Evolutionary conservation across 2,113 vertebrate genomes (phyloP).

Genomic region (Glareola pratincola): DNA sequence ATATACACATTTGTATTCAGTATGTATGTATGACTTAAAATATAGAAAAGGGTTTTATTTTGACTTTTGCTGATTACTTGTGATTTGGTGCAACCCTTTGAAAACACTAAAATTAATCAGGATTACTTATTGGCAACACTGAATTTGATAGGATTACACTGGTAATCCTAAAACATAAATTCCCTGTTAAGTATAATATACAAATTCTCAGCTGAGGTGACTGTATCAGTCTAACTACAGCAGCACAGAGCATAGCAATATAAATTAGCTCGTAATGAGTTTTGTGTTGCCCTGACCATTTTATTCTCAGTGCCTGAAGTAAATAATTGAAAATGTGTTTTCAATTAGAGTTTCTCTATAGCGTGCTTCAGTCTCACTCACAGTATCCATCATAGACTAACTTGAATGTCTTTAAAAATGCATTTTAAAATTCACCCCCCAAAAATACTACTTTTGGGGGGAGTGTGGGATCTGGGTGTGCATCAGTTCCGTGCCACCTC

Average conservation of each 20-base stretch:
- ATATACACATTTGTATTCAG: not conserved
- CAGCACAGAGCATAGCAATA: not conserved
- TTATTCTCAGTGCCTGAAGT: not conserved
- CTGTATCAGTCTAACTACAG: not conserved
- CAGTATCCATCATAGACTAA: not conserved
- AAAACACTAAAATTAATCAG: not conserved
- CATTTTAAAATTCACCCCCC: not conserved
- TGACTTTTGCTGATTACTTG: not conserved
- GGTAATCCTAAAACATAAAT: not conserved
- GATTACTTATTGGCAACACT: not conserved
- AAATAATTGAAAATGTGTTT: constrained; percentile 21
- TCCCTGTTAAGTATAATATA: not conserved
- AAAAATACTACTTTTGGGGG: not conserved
- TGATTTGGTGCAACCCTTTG: not conserved
- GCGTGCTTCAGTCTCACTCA: not conserved
- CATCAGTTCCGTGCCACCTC: not conserved
- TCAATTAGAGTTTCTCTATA: not conserved
- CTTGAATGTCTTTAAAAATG: not conserved
- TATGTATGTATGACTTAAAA: not conserved
- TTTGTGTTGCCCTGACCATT: not conserved
- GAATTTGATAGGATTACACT: not conserved
- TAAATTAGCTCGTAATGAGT: constrained; percentile 39
- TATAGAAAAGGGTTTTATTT: not conserved
- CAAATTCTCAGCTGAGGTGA: not conserved
- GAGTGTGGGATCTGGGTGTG: too few species aligned